A percentile compares a stretch with the other conserved stretches of the same genome.
Conservation (phyloP, 1,140 invertebrate genomes). For the Paraescarpia echinospica region DNA sequence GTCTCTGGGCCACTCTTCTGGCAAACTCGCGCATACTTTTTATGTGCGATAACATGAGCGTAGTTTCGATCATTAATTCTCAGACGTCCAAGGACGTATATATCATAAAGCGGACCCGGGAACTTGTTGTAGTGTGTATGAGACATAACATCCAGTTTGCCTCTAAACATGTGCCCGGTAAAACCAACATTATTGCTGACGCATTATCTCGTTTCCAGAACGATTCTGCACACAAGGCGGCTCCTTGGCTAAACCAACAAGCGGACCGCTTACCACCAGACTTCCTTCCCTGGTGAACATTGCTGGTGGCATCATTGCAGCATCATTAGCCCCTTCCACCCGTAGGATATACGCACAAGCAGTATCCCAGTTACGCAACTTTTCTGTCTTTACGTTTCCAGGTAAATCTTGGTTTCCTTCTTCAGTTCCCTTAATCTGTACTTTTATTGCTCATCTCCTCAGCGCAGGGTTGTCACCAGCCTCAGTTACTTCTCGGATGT, state of each 20-base stretch:
- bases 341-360: too few relatives aligned
- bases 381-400: too few relatives aligned
- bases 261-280: not conserved
- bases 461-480: too few relatives aligned
- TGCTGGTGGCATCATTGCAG: too few relatives aligned
- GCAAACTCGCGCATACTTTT: too few relatives aligned
- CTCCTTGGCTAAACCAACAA: slow-evolving; percentile 5
- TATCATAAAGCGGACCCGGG: slow-evolving; percentile 26
- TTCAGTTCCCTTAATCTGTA: too few relatives aligned
- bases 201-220: slow-evolving; percentile 31
- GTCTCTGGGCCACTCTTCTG: too few relatives aligned
- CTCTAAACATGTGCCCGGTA: slow-evolving; percentile 19
- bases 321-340: too few relatives aligned
- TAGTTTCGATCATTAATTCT: slow-evolving; percentile 30
- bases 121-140: slow-evolving; percentile 24
- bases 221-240: slow-evolving; percentile 12
- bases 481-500: too few relatives aligned
- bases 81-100: slow-evolving; percentile 25
- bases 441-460: too few relatives aligned
- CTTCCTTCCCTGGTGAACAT: not conserved
- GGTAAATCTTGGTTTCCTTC: too few relatives aligned
- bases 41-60: slow-evolving; percentile 23
- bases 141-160: slow-evolving; percentile 28
- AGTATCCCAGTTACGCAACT: too few relatives aligned
- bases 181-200: slow-evolving; percentile 27